Evolutionary conservation across 2,113 vertebrate species (phyloP).

Genomic region (Rhizomys pruinosus): DNA sequence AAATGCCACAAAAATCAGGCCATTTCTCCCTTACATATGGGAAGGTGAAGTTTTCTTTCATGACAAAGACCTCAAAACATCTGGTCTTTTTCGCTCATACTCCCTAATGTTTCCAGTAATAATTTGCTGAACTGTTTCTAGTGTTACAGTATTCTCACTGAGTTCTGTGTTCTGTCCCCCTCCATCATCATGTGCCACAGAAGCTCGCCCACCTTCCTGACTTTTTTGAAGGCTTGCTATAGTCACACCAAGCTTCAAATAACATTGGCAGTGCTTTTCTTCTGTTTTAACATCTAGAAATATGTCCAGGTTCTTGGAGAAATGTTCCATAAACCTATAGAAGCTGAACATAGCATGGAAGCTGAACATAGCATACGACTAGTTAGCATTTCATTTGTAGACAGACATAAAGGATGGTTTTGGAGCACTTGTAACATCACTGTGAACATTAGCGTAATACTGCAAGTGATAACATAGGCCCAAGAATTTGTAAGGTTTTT

Average conservation of each 20-base stretch:
- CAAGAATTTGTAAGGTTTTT: background rate
- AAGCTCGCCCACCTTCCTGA: conserved; percentile 46
- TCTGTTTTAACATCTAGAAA: conserved; percentile 56
- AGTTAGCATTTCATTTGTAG: conserved; percentile 47
- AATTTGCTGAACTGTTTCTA: background rate
- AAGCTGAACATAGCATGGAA: conserved; percentile 56
- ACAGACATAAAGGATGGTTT: conserved; percentile 47
- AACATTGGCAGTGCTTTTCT: conserved; percentile 44
- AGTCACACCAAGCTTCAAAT: background rate
- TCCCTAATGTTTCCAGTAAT: background rate
- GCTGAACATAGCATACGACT: conserved; percentile 44
- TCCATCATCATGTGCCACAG: background rate
- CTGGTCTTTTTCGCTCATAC: background rate
- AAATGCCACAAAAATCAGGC: background rate
- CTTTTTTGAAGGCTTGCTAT: conserved; percentile 54
- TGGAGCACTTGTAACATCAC: background rate
- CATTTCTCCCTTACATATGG: background rate
- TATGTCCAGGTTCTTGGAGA: conserved; percentile 60
- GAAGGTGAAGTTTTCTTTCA: background rate
- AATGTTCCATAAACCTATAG: conserved; percentile 42
- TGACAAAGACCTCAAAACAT: background rate
- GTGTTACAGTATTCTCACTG: background rate
- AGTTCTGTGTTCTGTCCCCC: background rate
- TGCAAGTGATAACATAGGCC: background rate
- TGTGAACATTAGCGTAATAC: background rate